phyloP scores from a whole-genome alignment of 2,797 vertebrate species.

The Molothrus aeneus region DNA sequence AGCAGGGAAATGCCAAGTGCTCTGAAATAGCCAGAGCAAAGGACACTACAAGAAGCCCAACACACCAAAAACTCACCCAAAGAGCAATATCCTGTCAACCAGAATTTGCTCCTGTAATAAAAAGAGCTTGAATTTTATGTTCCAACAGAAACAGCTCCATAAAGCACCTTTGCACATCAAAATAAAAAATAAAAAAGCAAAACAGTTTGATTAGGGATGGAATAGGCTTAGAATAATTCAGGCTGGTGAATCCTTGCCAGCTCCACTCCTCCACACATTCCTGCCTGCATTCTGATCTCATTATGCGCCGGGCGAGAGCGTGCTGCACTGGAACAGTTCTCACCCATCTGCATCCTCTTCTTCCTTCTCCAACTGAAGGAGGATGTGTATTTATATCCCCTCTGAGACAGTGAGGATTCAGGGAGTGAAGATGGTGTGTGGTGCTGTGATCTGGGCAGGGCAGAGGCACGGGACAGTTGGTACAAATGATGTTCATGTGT shows the following conservation, averaged over 20 bases:
- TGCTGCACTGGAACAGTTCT: conserved; percentile 60
- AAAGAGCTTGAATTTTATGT: not conserved
- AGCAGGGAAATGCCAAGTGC: conserved; percentile 40
- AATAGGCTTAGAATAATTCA: conserved; percentile 58
- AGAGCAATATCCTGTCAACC: not conserved
- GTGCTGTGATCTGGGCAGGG: not conserved
- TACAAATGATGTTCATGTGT: accelerated
- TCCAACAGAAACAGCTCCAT: not conserved
- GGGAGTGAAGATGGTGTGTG: not conserved
- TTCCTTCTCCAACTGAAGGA: conserved; percentile 36
- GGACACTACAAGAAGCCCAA: not conserved
- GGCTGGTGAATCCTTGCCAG: conserved; percentile 64
- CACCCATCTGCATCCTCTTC: conserved; percentile 64
- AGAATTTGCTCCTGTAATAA: not conserved
- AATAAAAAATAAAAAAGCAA: not conserved
- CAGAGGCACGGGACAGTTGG: accelerated
- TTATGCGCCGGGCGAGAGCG: conserved; percentile 27
- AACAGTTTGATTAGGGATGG: conserved; percentile 22
- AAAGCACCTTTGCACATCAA: not conserved
- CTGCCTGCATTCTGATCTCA: conserved; percentile 66
- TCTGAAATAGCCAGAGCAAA: conserved; percentile 19
- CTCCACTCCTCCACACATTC: conserved; percentile 73
- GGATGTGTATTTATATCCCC: conserved; percentile 47
- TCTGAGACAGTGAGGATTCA: not conserved
- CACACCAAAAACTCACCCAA: not conserved